Conservation (phyloP, 1,140 invertebrate species). For the Maniola jurtina region DNA sequence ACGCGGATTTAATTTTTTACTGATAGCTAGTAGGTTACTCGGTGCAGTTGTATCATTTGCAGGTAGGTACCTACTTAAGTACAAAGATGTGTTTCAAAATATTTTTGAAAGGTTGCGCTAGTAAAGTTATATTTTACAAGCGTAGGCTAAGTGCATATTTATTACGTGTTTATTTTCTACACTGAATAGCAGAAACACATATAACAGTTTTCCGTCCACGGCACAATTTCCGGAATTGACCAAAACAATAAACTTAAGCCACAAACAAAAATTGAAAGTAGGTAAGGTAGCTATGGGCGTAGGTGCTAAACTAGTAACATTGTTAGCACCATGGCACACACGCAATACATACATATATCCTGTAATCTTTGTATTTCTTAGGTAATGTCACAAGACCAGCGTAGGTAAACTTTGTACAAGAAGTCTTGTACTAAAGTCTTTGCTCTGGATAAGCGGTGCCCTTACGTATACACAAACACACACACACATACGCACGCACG, state of each 20-base stretch:
- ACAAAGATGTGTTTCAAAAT: no score
- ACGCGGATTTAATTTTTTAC: no score
- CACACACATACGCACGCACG: no score
- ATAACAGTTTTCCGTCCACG: background rate
- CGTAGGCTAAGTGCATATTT: background rate
- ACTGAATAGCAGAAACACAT: background rate
- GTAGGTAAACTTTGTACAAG: no score
- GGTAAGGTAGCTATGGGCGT: slow-evolving; percentile 10
- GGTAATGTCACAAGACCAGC: background rate
- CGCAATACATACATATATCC: slow-evolving; percentile 10
- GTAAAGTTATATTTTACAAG: background rate
- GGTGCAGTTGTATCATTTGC: no score
- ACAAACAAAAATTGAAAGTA: slow-evolving; percentile 17
- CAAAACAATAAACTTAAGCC: slow-evolving; percentile 14
- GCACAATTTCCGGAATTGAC: slow-evolving; percentile 7
- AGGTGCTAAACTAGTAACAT: slow-evolving; percentile 20
- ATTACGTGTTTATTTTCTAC: background rate
- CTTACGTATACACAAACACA: no score
- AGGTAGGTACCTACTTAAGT: no score
- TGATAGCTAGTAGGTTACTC: no score
- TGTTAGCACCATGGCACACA: slow-evolving; percentile 8
- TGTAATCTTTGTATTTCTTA: slow-evolving; percentile 8
- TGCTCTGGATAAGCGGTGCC: no score
- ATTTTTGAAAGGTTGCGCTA: background rate
- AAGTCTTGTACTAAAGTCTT: no score